phyloP scores from a whole-genome alignment of 2,888 invertebrate genomes.

The Dryobota labecula region DNA sequence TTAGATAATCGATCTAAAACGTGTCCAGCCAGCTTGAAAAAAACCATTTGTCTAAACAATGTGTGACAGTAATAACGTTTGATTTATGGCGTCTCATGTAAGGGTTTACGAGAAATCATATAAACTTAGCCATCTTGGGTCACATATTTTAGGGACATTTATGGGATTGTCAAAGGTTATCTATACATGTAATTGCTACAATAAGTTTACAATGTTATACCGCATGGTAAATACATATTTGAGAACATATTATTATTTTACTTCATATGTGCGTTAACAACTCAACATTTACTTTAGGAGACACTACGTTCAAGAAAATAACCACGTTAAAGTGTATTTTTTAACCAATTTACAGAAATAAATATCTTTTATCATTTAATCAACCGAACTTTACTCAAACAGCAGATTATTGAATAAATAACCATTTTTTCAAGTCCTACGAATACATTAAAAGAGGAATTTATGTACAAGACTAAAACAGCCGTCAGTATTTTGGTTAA shows the following conservation, averaged over 20 bases:
- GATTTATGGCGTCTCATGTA: no score
- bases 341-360: no score
- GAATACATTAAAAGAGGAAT: neutral
- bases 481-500: neutral
- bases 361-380: neutral
- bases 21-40: no score
- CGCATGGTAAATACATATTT: neutral
- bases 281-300: neutral
- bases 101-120: no score
- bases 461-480: no score
- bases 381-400: neutral
- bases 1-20: no score
- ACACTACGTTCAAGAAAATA: neutral
- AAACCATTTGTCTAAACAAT: no score
- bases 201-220: conserved; percentile 11
- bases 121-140: no score
- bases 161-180: neutral
- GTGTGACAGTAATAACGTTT: no score
- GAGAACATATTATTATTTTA: no score
- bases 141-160: no score
- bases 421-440: neutral
- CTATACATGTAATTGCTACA: neutral
- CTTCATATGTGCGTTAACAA: no score
- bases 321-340: neutral
- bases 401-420: neutral